Evolutionary conservation across 1,140 invertebrate species (phyloP), one percentile per base, ranked within the genome.

Genomic region (Drosophila bifasciata): DNA sequence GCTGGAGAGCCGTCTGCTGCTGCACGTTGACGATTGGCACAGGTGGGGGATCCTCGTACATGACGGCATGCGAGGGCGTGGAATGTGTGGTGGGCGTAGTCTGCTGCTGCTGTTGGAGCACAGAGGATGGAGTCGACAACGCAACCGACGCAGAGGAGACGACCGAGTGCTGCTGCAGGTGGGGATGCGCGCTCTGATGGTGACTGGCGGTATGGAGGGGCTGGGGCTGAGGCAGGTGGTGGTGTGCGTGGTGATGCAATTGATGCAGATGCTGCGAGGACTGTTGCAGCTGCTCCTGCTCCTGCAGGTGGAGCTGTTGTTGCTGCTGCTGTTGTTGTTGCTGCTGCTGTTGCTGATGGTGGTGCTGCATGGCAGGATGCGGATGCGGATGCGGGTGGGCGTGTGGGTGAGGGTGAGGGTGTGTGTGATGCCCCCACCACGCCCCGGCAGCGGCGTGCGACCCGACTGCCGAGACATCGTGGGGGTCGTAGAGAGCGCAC

Each of bases 381-480:
- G 85, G 63, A 11, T 11, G 32, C 50, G 75, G 64, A 67, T 68
- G 59, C 59, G 59, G 40, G 17, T 56, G 58, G 48, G 71, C 67
- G 67, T 86, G 81, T 58, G 89, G 77, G 75, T 91, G 80, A 45
- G 76, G 57, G 21, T 76, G 72, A 40, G 53, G 62, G 43, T 69
- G 63, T 68, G 64, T 89, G 66, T 91, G 84, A 90, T 91, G 91
- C 91, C 91, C 91, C 91, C 91, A 91, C 91, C 91, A 92, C 79
- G 91, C 86, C 91, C 91, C 91, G 91, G 91, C 91, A 92, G 91
- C 79, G 89, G 89, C 90, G 91, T 92, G 91, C 88, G 91, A 91
- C 91, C 90, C 91, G 89, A 91, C 89, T 92, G 91, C 91, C 91
- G 91, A 90, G 91, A 92, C 91, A 92, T 92, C 89, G 91, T 92